Base-by-base conservation (phyloP, 1,140 invertebrate species). In the Calephelis nemesis region DNA sequence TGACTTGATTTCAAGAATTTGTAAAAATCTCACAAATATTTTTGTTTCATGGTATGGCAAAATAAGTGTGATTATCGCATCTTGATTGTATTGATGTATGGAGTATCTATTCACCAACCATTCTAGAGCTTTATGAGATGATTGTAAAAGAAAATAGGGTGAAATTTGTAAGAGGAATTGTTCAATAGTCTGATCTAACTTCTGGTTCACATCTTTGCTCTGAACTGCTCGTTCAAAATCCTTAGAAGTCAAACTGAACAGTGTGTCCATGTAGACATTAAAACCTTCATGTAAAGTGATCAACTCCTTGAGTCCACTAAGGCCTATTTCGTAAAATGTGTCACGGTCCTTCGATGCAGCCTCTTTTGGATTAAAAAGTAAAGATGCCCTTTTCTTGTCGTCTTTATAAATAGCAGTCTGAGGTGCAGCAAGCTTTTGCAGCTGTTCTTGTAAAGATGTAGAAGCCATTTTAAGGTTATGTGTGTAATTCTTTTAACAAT, bases 11-110 rank as follows among this genome's bases (percentile, higher is more conserved):
- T 95, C 92, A 67, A 98, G 86, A 2, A 97, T 87, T 88, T 98
- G 97, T 8, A 98, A 79, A 66, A 97, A 94, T 78, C 96, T 93
- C 0, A 96, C 94, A 92, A 99, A 99, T 63, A 96, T 95, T 71
- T 95, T 95, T 13, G 97, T 97, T 77, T 98, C 96, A 89, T 98
- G 97, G 84, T 98, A 99, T 0, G 98, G 98, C 52, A 99, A 83
- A 65, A 97, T 95, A 50, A 97, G 91, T 70, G 95, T 92, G 70
- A 99, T 91, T 47, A 98, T 94, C 1, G 95, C 94, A 82, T 96
- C 95, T 67, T 94, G 94, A 82, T 99, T 99, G 82, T 96, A 99
- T 63, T 96, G 92, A 79, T 99, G 96, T 71, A 99, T 96, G 62
- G 96, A 94, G 86, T 96, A 99, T 78, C 98, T 95, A 71, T 96